Conservation (phyloP, 2,888 invertebrate species). For the Rhingia campestris region DNA sequence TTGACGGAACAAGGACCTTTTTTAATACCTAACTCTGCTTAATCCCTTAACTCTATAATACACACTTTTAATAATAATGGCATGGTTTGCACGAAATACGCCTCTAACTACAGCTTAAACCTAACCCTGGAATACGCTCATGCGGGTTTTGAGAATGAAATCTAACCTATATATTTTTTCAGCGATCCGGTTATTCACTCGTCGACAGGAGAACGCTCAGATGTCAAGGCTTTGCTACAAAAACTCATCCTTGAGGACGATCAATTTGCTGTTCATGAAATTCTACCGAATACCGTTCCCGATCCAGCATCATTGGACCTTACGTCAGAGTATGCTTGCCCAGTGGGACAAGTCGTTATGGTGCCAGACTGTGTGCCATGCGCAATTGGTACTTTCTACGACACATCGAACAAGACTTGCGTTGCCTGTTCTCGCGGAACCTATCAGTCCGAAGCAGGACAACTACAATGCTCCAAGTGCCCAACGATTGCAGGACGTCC, state of each 20-base stretch:
- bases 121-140: slow-evolving; percentile 4
- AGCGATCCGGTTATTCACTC: slow-evolving; percentile 95
- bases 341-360: slow-evolving; percentile 95
- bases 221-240: slow-evolving; percentile 92
- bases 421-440: slow-evolving; percentile 93
- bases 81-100: slow-evolving; percentile 35
- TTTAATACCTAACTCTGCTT: slow-evolving; percentile 25
- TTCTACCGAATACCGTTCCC: slow-evolving; percentile 96
- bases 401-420: slow-evolving; percentile 90
- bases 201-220: slow-evolving; percentile 93
- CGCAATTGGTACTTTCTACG: slow-evolving; percentile 94
- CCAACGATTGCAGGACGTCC: slow-evolving; percentile 94
- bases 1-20: slow-evolving; percentile 44
- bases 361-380: slow-evolving; percentile 97
- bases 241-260: slow-evolving; percentile 96
- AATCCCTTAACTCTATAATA: slow-evolving; percentile 21
- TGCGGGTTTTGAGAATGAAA: not conserved
- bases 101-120: slow-evolving; percentile 49
- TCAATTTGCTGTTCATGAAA: slow-evolving; percentile 96
- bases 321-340: slow-evolving; percentile 96
- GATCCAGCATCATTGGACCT: slow-evolving; percentile 94
- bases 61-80: slow-evolving; percentile 16
- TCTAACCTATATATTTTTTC: slow-evolving; percentile 59
- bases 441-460: slow-evolving; percentile 96
- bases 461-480: slow-evolving; percentile 93